Evolutionary conservation across 2,888 invertebrate species (phyloP), one percentile per base, ranked within the genome.

Genomic region (Ptychoptera albimana): DNA sequence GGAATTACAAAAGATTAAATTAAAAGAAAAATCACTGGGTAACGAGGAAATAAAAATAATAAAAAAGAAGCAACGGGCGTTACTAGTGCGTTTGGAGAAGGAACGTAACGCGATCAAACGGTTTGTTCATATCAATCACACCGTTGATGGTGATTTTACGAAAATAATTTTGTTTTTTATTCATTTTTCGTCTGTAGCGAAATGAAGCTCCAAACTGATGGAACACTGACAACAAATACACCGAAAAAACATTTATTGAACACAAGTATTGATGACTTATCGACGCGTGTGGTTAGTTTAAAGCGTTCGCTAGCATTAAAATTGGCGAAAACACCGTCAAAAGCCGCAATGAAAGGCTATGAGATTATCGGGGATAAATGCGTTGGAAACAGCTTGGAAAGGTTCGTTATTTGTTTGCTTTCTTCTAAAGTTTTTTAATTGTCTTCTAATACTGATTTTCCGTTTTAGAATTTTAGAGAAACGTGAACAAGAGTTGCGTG

Each of bases 81-180:
- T 82, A 45, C 59, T 81, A 45, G 57, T 79, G 46, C 75, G 75
- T 57, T 67, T 79, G 49, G 74, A 79, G 53, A 75, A 77, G 54
- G 78, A 81, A 55, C 70, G 75, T 53, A 74, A 76, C 49, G 78
- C 80, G 59, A 77, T 82, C 60, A 71, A 74, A 59, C 71, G 72
- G 74, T 73, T 11, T 30, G 6, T 30, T 30, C 9, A 30, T 30
- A 30, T 30, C n/a, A n/a, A n/a, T n/a, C n/a, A n/a, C n/a, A n/a
- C n/a, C n/a, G n/a, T n/a, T n/a, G n/a, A n/a, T n/a, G 3, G 23
- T 7, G 23, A 23, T 23, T 23, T 23, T 23, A 23, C 3, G 7
- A 5, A 23, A 7, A 23, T 7, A 32, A 32, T 32, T 32, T 3
- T 7, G 4, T 11, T 32, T 32, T 32, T 32, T 32, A 7, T 32